Evolutionary conservation across 1,140 invertebrate genomes (phyloP).

Genomic region (Drosophila ohnishii): DNA sequence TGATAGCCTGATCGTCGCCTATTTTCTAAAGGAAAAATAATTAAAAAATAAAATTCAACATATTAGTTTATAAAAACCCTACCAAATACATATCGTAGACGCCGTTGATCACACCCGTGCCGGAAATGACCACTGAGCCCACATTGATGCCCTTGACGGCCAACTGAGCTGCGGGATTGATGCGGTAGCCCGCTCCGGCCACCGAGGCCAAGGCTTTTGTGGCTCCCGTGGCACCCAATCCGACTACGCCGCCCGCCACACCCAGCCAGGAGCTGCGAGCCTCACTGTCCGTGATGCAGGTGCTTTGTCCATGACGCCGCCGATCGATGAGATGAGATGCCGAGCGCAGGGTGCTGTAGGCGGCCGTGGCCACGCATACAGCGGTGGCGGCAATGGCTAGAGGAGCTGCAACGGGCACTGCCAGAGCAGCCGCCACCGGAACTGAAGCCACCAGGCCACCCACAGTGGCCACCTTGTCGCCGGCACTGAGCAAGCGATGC

Average conservation of each 20-base stretch:
- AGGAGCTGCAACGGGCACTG: constrained; percentile 57
- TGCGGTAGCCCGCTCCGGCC: constrained; percentile 35
- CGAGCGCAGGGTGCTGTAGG: constrained; percentile 63
- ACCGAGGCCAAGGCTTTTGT: constrained; percentile 43
- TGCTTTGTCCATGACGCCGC: constrained; percentile 61
- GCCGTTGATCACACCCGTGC: constrained; percentile 59
- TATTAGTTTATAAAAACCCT: neutral
- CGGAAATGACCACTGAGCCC: constrained; percentile 63
- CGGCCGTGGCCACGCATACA: constrained; percentile 52
- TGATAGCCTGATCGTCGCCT: constrained; percentile 58
- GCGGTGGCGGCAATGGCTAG: constrained; percentile 54
- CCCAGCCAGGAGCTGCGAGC: constrained; percentile 74
- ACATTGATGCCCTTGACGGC: constrained; percentile 68
- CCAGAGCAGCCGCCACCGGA: constrained; percentile 58
- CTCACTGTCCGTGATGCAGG: constrained; percentile 52
- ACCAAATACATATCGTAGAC: constrained; percentile 70
- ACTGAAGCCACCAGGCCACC: constrained; percentile 61
- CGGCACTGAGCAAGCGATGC: constrained; percentile 40
- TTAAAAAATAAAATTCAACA: neutral
- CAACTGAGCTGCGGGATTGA: constrained; percentile 44
- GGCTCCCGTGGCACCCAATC: constrained; percentile 66
- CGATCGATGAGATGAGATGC: constrained; percentile 55
- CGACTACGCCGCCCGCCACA: constrained; percentile 65
- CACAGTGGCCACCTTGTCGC: constrained; percentile 58
- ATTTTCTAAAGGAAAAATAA: constrained; percentile 27